A percentile compares a stretch with the other conserved stretches of the same genome.
Conservation (phyloP, 2,113 vertebrate species). For the Syngnathoides biaculeatus region DNA sequence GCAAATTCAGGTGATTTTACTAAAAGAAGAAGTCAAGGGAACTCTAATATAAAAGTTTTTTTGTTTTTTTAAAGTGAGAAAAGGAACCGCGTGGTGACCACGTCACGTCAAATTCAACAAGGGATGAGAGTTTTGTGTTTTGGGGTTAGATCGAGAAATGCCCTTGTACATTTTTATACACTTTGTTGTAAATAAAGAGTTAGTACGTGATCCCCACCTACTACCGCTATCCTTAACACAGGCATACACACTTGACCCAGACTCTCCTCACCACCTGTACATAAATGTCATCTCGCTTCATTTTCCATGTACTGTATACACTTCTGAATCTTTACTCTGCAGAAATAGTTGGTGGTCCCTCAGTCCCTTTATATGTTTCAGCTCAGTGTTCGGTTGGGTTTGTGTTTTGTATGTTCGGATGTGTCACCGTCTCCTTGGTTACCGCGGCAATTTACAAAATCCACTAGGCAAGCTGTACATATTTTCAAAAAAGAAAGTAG, state of each 20-base stretch:
- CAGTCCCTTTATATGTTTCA: slow-evolving; percentile 20
- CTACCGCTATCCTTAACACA: neutral
- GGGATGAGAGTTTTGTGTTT: slow-evolving; percentile 38
- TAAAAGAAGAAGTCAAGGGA: slow-evolving; percentile 60
- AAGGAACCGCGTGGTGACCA: slow-evolving; percentile 29
- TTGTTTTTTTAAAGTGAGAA: no score
- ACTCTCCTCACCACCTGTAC: slow-evolving; percentile 32
- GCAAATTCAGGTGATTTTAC: slow-evolving; percentile 62
- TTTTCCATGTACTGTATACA: slow-evolving; percentile 26
- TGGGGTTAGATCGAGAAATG: slow-evolving; percentile 45
- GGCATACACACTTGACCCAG: slow-evolving; percentile 13
- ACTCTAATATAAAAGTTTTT: slow-evolving; percentile 39
- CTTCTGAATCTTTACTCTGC: slow-evolving; percentile 32
- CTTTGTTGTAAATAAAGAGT: slow-evolving; percentile 69
- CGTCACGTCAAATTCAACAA: slow-evolving; percentile 34
- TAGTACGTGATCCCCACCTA: slow-evolving; percentile 39
- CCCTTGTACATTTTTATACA: slow-evolving; percentile 72
- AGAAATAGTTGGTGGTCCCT: slow-evolving; percentile 24
- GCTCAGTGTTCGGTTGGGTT: slow-evolving; percentile 19
- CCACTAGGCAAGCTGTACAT: slow-evolving; percentile 7
- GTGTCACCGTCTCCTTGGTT: slow-evolving; percentile 17
- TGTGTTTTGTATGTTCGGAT: slow-evolving; percentile 7
- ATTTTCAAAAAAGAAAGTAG: neutral
- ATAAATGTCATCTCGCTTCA: slow-evolving; percentile 28
- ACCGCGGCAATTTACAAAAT: slow-evolving; percentile 7